Evolutionary conservation across 2,888 invertebrate species (phyloP), one percentile per base, ranked within the genome.

Genomic region (Melanargia galathea): DNA sequence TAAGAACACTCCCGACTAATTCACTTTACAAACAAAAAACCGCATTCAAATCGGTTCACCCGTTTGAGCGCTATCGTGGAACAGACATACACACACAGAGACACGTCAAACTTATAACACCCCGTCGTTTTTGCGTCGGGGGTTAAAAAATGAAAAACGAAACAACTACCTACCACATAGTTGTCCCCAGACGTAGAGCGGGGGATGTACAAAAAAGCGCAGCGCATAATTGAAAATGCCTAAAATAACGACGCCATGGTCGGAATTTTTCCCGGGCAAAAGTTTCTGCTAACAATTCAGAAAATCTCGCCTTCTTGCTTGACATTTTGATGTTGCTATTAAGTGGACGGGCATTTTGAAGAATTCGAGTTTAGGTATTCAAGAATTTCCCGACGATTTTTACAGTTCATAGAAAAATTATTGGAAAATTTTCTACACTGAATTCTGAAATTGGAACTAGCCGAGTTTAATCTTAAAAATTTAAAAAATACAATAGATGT

Each of bases 171-270:
- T 30, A 43, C 43, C 68, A 70, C 73, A 72, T 72, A 72, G 69
- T 67, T 69, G 66, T 68, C 66, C 52, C 58, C 65, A 58, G 61
- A 57, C 64, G 68, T 6, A 48, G 35, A 58, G 57, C 45, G 46
- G 52, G 40, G 56, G 38, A 60, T 66, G 63, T n/a, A 69, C 73
- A 77, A 78, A 77, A 75, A 70, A 63, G 58, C 65, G 54, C 54
- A 62, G 70, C 76, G 79, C 79, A 80, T 87, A 86, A 89, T 87
- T 89, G 84, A 83, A 87, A 88, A 89, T 89, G 82, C 85, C 86
- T 86, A 86, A 87, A 87, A 88, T 88, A 83, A 80, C 86, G 67
- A 65, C 72, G 65, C 69, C 60, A 64, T 67, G 64, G 71, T 62
- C 58, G 59, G 67, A 74, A 75, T 81, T 75, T 81, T 79, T 71